Evolutionary conservation across 2,888 invertebrate species (phyloP), one percentile per base, ranked within the genome.

Genomic region (Panopea generosa): DNA sequence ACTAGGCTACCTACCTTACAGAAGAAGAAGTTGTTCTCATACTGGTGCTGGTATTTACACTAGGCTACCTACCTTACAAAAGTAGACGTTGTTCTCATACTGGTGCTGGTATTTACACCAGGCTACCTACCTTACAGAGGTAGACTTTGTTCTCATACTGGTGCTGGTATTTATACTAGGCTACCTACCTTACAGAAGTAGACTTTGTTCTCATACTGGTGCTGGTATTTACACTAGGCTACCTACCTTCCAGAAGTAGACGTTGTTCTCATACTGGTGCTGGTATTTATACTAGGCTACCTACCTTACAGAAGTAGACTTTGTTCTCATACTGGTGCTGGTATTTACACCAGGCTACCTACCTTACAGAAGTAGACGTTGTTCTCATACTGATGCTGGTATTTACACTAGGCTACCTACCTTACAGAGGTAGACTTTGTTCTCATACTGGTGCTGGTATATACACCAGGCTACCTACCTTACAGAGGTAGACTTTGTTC

Each of bases 401-500:
- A 96, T 88, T 94, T 95, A 89, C 92, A 93, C 33, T 89, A 83
- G 38, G 59, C 69, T 33, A 45, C 79, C 66, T 84, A 92, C 92
- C 90, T 92, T 92, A 82, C 93, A 93, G 43, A 89, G 84, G 81
- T 87, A 93, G 38, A 93, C 89, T 75, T 90, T 91, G 84, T 93
- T 96, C 85, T 96, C 96, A 91, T 94, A 96, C 90, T 96, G 96
- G 92, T 95, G 95, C 87, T 96, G 96, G 92, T 95, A 96, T 88
- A 94, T 95, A 89, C 92, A 93, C 33, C 89, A 83, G 38, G 59
- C 69, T 14, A 45, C 79, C 66, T 84, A 92, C 92, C 90, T 92
- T 92, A 82, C 93, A 93, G 43, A 89, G 84, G 81, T 87, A 93
- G 38, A 93, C 89, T 75, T 90, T 91, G 84, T 93, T 96, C 85